A percentile compares a stretch with the other conserved stretches of the same genome.
Conservation (phyloP, 2,797 vertebrate species). For the Chelidonichthys spinosus region DNA sequence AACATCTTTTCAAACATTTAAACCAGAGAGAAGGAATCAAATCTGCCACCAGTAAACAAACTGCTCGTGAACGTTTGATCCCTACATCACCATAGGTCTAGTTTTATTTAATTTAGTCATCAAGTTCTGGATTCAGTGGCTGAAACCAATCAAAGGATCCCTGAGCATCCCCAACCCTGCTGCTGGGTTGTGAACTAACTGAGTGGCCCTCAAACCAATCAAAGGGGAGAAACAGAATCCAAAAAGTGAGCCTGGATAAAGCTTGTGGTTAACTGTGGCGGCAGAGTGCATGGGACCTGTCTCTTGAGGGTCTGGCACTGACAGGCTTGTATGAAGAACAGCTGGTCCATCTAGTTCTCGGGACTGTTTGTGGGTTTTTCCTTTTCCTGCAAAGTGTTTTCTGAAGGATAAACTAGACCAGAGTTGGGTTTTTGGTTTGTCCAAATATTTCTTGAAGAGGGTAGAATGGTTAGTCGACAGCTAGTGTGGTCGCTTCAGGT, state of each 20-base stretch:
- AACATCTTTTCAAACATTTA: neutral
- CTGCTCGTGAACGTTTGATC: neutral
- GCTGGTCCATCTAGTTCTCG: constrained; percentile 17
- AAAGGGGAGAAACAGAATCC: constrained; percentile 7
- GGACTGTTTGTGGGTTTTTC: constrained; percentile 34
- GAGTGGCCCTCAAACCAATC: neutral
- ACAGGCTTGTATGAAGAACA: constrained; percentile 37
- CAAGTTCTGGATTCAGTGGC: neutral
- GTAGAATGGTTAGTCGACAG: constrained; percentile 34
- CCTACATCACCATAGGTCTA: neutral
- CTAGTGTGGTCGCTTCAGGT: constrained; percentile 30
- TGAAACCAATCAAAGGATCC: neutral
- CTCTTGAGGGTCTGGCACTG: constrained; percentile 14
- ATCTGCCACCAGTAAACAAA: neutral
- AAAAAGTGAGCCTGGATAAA: neutral
- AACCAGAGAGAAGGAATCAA: neutral
- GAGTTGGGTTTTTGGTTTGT: constrained; percentile 48
- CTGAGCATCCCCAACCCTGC: neutral
- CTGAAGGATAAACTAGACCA: constrained; percentile 29
- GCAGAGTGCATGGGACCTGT: neutral
- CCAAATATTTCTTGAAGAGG: constrained; percentile 37
- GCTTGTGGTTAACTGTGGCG: constrained; percentile 18
- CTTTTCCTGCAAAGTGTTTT: constrained; percentile 33
- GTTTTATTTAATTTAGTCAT: neutral
- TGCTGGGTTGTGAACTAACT: constrained; percentile 3